Percentiles rank a stretch among this genome's conserved stretches.
Conservation (phyloP, 2,113 vertebrate species). For the Semnornis frantzii region DNA sequence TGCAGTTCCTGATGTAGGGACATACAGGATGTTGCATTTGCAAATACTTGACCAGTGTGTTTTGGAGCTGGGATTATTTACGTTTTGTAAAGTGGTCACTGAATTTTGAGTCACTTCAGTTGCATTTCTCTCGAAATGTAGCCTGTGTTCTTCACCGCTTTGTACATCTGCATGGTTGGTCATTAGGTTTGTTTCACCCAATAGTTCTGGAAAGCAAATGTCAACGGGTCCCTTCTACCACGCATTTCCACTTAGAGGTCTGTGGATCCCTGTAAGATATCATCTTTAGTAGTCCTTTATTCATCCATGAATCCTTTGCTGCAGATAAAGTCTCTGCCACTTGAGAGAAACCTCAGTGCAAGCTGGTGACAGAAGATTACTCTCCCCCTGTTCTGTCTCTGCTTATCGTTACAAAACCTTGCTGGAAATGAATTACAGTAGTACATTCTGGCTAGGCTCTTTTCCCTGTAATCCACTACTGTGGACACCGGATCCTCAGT, state of each 20-base stretch:
- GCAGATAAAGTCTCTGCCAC: background rate
- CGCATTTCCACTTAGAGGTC: background rate
- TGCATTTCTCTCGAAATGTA: background rate
- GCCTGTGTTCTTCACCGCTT: background rate
- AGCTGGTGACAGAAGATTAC: background rate
- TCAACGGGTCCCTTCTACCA: background rate
- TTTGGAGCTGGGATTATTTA: background rate
- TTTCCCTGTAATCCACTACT: background rate
- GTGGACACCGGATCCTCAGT: rapidly evolving
- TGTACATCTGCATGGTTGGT: background rate
- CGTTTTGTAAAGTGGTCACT: background rate
- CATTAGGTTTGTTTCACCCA: background rate
- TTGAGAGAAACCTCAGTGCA: background rate
- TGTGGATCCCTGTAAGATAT: background rate
- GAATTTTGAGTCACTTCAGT: background rate
- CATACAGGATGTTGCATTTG: background rate
- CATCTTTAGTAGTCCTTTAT: background rate
- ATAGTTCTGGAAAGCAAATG: background rate
- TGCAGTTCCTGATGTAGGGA: background rate
- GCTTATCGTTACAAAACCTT: background rate
- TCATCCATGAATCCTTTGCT: background rate
- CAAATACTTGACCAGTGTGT: background rate
- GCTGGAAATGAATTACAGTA: background rate
- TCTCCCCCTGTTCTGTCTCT: background rate
- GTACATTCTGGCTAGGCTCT: background rate